These are phyloP conservation scores for Drosophila prolongata DNA, from an alignment of 2,888 invertebrate genomes.

Conservation along the genomic window DNA sequence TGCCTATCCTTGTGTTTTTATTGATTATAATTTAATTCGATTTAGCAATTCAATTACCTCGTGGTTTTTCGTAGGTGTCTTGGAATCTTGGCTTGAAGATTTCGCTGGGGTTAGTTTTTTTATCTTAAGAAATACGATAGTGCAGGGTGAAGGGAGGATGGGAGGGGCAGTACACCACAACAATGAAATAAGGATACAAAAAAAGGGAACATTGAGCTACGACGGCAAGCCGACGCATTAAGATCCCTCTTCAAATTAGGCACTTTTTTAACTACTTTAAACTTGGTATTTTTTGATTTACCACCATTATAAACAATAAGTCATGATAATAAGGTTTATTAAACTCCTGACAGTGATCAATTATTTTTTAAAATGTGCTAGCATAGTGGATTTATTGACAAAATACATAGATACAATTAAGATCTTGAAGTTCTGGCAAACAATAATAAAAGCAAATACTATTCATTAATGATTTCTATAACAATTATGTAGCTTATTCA, in stretches of 20 bases:
- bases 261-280: neutral
- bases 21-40: slow-evolving; percentile 25
- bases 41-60: slow-evolving; percentile 39
- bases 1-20: slow-evolving; percentile 19
- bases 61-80: slow-evolving; percentile 24
- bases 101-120: slow-evolving; percentile 26
- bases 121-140: slow-evolving; percentile 15
- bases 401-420: too few relatives aligned
- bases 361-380: too few relatives aligned
- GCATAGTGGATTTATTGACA: too few relatives aligned
- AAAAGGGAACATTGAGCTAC: slow-evolving; percentile 4
- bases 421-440: too few relatives aligned
- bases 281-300: neutral
- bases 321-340: too few relatives aligned
- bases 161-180: slow-evolving; percentile 23
- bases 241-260: neutral
- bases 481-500: too few relatives aligned
- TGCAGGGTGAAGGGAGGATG: slow-evolving; percentile 18
- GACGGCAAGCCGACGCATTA: slow-evolving; percentile 12
- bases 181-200: slow-evolving; percentile 13
- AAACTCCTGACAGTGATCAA: too few relatives aligned
- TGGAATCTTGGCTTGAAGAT: slow-evolving; percentile 26
- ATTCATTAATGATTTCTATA: too few relatives aligned
- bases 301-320: too few relatives aligned
- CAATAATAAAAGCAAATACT: too few relatives aligned